A percentile compares a stretch with the other conserved stretches of the same genome.
These are phyloP conservation scores for Pristionchus japonicus DNA, from an alignment of 2,888 invertebrate genomes.

Conservation along the genomic window DNA sequence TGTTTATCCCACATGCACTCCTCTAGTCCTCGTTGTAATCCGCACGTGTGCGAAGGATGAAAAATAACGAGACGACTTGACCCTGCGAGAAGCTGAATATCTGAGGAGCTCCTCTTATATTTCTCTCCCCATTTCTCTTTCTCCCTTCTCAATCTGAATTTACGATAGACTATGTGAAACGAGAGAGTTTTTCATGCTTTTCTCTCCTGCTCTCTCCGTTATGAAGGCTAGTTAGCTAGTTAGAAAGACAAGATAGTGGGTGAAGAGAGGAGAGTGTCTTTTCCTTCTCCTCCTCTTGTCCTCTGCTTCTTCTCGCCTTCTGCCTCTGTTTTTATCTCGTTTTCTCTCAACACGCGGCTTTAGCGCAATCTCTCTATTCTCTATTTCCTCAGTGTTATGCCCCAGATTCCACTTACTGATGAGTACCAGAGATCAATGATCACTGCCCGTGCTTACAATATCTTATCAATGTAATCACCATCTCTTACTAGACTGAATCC, in stretches of 20 bases:
- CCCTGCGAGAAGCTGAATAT: neutral
- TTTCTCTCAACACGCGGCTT: neutral
- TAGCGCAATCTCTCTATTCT: neutral
- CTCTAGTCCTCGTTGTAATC: neutral
- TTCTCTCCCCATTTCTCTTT: neutral
- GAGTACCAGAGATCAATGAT: too few relatives aligned
- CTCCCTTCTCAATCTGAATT: neutral
- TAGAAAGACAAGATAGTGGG: neutral
- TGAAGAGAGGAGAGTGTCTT: neutral
- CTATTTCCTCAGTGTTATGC: too few relatives aligned
- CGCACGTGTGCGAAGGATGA: neutral
- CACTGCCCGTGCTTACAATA: neutral
- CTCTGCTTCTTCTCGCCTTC: constrained; percentile 25
- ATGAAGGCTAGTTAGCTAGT: too few relatives aligned
- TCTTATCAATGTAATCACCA: neutral
- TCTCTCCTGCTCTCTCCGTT: too few relatives aligned
- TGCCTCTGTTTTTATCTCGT: constrained; percentile 20
- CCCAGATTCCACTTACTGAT: too few relatives aligned
- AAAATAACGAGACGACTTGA: neutral
- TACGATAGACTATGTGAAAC: too few relatives aligned
- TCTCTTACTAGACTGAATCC: neutral
- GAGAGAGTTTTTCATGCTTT: too few relatives aligned
- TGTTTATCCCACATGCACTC: too few relatives aligned
- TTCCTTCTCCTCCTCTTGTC: neutral
- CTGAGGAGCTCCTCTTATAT: constrained; percentile 4